phyloP scores from a whole-genome alignment of 1,140 invertebrate species.

The Bombus breviceps region DNA sequence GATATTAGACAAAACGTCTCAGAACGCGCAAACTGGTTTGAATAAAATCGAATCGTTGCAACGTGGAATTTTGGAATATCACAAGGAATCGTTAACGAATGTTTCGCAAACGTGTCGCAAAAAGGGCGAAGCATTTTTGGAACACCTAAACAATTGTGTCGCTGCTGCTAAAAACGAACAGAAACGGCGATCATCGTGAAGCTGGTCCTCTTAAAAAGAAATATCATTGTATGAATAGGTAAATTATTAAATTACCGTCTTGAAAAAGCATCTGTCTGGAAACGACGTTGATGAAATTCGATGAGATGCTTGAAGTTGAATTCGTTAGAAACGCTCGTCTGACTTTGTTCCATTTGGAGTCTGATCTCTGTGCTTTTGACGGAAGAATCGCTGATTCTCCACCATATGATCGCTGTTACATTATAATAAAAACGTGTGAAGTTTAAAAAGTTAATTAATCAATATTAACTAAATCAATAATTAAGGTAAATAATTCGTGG shows the following conservation, averaged over 20 bases:
- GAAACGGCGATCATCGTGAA: neutral
- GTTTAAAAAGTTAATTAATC: neutral
- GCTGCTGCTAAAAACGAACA: neutral
- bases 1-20: conserved; percentile 28
- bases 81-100: conserved; percentile 8
- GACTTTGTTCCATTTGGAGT: conserved; percentile 89
- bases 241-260: conserved; percentile 49
- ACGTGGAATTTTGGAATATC: conserved; percentile 8
- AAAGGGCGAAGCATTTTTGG: conserved; percentile 16
- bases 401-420: conserved; percentile 43
- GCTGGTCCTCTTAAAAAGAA: conserved; percentile 82
- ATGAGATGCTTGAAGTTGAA: conserved; percentile 85
- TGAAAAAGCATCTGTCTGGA: conserved; percentile 53
- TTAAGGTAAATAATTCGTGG: neutral
- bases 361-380: conserved; percentile 72
- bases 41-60: conserved; percentile 27
- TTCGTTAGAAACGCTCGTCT: conserved; percentile 88
- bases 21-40: neutral
- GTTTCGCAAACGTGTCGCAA: neutral
- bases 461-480: too few species aligned
- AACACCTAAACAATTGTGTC: conserved; percentile 46
- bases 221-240: conserved; percentile 78
- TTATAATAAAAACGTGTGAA: neutral
- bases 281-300: conserved; percentile 85
- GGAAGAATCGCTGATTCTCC: conserved; percentile 35